Evolutionary conservation across 2,888 invertebrate species (phyloP).

Genomic region (Eledona agricola): DNA sequence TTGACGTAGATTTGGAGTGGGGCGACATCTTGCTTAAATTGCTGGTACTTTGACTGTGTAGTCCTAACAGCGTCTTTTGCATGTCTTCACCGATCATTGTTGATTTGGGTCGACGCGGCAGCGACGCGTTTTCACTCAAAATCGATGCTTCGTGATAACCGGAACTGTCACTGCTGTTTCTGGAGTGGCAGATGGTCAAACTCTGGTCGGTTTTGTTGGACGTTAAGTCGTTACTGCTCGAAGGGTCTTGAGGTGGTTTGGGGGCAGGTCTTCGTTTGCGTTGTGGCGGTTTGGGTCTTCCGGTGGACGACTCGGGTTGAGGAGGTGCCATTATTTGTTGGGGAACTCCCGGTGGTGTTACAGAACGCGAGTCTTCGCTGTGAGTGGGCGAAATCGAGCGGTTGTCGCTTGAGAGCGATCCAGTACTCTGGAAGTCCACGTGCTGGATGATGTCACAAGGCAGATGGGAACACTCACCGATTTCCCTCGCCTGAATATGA

Average conservation of each 20-base stretch:
- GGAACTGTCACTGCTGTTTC: conserved; percentile 77
- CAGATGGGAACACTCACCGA: conserved; percentile 60
- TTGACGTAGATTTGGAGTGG: conserved; percentile 61
- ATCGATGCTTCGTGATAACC: conserved; percentile 77
- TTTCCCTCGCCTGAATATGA: conserved; percentile 64
- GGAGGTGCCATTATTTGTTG: conserved; percentile 49
- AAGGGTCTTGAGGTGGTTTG: conserved; percentile 63
- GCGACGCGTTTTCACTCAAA: conserved; percentile 65
- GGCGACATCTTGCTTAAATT: conserved; percentile 58
- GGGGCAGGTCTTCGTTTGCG: conserved; percentile 69
- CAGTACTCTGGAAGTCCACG: conserved; percentile 59
- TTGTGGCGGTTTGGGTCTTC: conserved; percentile 65
- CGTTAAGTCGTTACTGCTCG: conserved; percentile 36
- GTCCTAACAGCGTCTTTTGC: conserved; percentile 39
- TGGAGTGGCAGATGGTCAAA: conserved; percentile 71
- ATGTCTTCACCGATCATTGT: conserved; percentile 48
- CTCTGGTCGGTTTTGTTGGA: conserved; percentile 50
- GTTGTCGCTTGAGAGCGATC: conserved; percentile 61
- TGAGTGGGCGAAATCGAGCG: conserved; percentile 68
- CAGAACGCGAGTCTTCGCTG: conserved; percentile 67
- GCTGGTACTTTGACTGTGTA: conserved; percentile 54
- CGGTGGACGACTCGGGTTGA: conserved; percentile 58
- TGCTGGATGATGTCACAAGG: too few species aligned
- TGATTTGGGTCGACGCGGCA: conserved; percentile 58
- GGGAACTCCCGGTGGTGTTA: conserved; percentile 59